A percentile compares a stretch with the other conserved stretches of the same genome.
Conservation (phyloP, 1,140 invertebrate species). For the Nasonia longicornis region DNA sequence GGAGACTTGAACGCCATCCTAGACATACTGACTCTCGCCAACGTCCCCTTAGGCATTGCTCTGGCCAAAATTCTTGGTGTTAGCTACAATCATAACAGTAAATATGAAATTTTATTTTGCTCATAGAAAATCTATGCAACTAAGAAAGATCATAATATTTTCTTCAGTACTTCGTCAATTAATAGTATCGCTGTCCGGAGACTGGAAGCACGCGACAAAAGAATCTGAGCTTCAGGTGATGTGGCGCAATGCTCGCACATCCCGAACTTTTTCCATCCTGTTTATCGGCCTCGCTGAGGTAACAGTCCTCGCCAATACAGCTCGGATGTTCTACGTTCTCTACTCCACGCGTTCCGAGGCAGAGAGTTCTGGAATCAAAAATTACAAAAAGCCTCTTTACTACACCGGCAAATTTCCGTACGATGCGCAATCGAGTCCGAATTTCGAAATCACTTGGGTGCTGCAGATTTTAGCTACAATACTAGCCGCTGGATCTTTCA, state of each 20-base stretch:
- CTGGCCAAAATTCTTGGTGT: conserved; percentile 14
- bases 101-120: not conserved
- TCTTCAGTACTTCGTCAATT: not conserved
- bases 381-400: conserved; percentile 4
- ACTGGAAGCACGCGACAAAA: conserved; percentile 27
- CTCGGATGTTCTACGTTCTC: conserved; percentile 13
- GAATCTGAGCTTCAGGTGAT: conserved; percentile 31
- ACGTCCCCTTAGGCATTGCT: conserved; percentile 27
- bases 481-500: conserved; percentile 59
- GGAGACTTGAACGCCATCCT: conserved; percentile 43
- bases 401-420: conserved; percentile 62
- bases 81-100: conserved; percentile 25
- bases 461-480: conserved; percentile 58
- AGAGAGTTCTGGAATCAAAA: not conserved
- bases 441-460: conserved; percentile 64
- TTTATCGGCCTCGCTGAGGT: not conserved
- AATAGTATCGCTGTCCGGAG: conserved; percentile 23
- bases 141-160: not conserved
- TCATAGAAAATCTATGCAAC: too few species aligned
- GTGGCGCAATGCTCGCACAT: conserved; percentile 17
- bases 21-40: conserved; percentile 38
- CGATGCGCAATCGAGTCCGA: conserved; percentile 61
- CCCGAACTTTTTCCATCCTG: conserved; percentile 19
- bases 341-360: not conserved
- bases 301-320: conserved; percentile 12